A percentile compares a stretch with the other conserved stretches of the same genome.
Conservation (phyloP, 1,140 invertebrate species). For the Heliothis subflexa region DNA sequence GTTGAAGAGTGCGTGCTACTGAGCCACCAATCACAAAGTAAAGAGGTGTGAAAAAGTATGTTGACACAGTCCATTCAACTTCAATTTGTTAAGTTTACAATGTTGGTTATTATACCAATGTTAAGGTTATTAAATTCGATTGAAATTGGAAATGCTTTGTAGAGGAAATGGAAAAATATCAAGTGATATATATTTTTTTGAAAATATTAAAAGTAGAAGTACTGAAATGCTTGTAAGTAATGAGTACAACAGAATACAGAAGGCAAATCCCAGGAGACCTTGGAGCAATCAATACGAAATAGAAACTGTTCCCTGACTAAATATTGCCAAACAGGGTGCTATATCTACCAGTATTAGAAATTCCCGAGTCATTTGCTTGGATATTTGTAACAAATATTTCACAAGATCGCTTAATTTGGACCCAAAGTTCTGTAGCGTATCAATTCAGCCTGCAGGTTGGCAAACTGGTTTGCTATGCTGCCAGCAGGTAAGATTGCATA, state of each 20-base stretch:
- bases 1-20: conserved; percentile 16
- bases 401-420: background rate
- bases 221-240: no score
- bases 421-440: background rate
- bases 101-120: background rate
- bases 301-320: background rate
- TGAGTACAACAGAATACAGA: background rate
- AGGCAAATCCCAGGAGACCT: no score
- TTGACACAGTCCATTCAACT: conserved; percentile 39
- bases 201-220: no score
- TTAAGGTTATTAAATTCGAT: conserved; percentile 6
- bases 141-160: background rate
- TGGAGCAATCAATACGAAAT: no score
- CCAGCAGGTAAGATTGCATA: conserved; percentile 13
- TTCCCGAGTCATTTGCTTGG: no score
- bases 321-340: background rate
- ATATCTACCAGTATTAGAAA: no score
- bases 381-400: no score
- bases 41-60: conserved; percentile 33
- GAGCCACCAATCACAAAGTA: conserved; percentile 26
- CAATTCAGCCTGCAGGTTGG: background rate
- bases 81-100: conserved; percentile 34
- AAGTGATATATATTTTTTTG: no score
- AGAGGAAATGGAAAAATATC: no score
- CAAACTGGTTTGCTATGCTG: background rate